These are phyloP conservation scores for Paralichthys olivaceus DNA, from an alignment of 2,113 vertebrate species.

Conservation along the genomic window DNA sequence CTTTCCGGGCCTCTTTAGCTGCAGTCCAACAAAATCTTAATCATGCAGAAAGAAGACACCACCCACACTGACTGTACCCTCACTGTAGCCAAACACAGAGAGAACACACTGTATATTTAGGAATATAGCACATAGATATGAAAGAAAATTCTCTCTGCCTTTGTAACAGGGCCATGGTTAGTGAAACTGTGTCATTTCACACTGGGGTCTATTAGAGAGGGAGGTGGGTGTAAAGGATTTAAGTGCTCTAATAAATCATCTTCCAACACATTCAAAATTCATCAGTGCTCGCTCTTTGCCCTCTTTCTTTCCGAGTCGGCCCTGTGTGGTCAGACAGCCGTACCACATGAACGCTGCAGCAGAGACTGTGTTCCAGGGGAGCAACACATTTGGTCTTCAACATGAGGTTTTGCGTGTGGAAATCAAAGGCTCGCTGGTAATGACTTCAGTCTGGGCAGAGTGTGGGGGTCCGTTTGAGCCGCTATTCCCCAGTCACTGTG, in stretches of 20 bases:
- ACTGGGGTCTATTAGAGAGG: conserved; percentile 61
- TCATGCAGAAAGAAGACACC: conserved; percentile 51
- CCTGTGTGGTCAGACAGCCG: conserved; percentile 47
- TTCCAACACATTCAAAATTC: conserved; percentile 71
- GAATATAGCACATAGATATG: conserved; percentile 21
- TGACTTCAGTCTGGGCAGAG: conserved; percentile 76
- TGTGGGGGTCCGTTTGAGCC: conserved; percentile 67
- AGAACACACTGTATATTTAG: conserved; percentile 24
- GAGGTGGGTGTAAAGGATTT: conserved; percentile 69
- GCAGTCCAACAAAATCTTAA: conserved; percentile 50
- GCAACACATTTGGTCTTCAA: conserved; percentile 60
- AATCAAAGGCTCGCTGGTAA: conserved; percentile 76
- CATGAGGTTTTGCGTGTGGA: conserved; percentile 68
- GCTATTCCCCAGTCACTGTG: conserved; percentile 56
- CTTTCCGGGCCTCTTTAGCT: conserved; percentile 48
- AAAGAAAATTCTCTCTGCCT: conserved; percentile 25
- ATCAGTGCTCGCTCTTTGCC: conserved; percentile 71
- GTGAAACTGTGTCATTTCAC: conserved; percentile 49
- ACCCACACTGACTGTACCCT: conserved; percentile 12
- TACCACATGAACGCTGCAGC: conserved; percentile 54
- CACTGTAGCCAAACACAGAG: conserved; percentile 6
- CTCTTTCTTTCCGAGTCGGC: conserved; percentile 40
- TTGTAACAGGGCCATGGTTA: conserved; percentile 47
- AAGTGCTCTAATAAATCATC: conserved; percentile 77
- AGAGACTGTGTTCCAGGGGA: conserved; percentile 46